Percentiles rank a stretch among this genome's conserved stretches.
Evolutionary conservation across 92 coral and sea anemone genomes (phyloP).

Genomic region (Epizoanthus fatuus): DNA sequence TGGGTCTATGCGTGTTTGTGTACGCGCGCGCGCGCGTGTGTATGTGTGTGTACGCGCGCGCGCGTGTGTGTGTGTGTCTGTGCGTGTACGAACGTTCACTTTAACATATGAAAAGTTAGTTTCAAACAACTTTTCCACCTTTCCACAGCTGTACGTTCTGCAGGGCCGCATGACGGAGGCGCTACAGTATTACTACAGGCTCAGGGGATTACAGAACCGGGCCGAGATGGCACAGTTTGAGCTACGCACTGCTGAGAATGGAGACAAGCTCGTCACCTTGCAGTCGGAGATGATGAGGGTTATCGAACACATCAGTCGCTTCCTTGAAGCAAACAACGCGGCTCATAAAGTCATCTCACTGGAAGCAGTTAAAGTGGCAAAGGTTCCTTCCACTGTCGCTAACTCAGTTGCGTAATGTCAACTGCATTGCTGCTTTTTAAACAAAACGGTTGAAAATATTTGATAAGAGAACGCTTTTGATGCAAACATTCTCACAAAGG

Average conservation of each 20-base stretch:
- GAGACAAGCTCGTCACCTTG: constrained; percentile 80
- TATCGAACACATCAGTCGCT: constrained; percentile 87
- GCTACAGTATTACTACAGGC: constrained; percentile 85
- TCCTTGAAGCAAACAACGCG: constrained; percentile 91
- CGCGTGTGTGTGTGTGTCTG: too few relatives aligned
- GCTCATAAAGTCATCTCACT: constrained; percentile 90
- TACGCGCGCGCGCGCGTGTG: too few relatives aligned
- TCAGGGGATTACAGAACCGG: constrained; percentile 89
- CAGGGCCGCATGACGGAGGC: constrained; percentile 96
- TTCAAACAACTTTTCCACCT: neutral
- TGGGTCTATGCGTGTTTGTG: too few relatives aligned
- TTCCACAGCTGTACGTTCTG: constrained; percentile 80
- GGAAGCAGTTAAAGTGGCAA: constrained; percentile 86
- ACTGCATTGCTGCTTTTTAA: too few relatives aligned
- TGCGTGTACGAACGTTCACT: too few relatives aligned
- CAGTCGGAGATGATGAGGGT: constrained; percentile 91
- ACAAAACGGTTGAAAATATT: too few relatives aligned
- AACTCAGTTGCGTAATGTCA: constrained; percentile 5
- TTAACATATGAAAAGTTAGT: too few relatives aligned
- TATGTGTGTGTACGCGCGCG: too few relatives aligned
- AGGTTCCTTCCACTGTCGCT: constrained; percentile 55
- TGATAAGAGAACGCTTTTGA: too few relatives aligned
- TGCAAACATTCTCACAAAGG: too few relatives aligned
- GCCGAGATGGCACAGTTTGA: constrained; percentile 92
- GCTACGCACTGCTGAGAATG: constrained; percentile 80